These are phyloP conservation scores for Chrysomela aeneicollis DNA, from an alignment of 2,888 invertebrate species.

Conservation along the genomic window DNA sequence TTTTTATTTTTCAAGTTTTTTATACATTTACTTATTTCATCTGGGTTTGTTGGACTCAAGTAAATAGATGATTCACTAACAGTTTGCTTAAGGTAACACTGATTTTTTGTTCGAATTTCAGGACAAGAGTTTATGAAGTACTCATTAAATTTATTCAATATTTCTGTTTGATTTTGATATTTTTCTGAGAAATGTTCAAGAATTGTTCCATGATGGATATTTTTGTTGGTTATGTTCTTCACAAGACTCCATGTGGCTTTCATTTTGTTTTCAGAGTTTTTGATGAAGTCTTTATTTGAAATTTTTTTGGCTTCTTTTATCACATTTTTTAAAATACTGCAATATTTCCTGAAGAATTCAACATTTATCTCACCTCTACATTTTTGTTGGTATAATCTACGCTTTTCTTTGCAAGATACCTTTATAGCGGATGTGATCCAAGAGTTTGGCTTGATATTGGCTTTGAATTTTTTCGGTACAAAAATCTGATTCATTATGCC, in stretches of 20 bases:
- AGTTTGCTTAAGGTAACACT: too few relatives aligned
- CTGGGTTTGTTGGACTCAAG: too few relatives aligned
- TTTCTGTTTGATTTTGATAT: background rate
- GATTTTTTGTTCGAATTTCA: too few relatives aligned
- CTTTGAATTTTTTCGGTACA: background rate
- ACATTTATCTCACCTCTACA: background rate
- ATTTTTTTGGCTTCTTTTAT: background rate
- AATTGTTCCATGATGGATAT: background rate
- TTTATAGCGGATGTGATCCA: background rate
- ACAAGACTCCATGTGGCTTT: background rate
- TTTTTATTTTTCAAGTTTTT: background rate
- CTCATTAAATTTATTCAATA: too few relatives aligned
- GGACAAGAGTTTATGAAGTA: background rate
- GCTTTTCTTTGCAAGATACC: background rate
- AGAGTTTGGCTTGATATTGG: background rate
- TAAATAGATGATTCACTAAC: too few relatives aligned
- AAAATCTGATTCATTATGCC: background rate
- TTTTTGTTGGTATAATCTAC: background rate
- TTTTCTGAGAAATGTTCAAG: too few relatives aligned
- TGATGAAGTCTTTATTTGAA: too few relatives aligned
- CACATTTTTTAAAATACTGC: background rate
- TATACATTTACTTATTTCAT: background rate
- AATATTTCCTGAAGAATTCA: background rate
- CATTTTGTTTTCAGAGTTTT: background rate
- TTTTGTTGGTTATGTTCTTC: background rate